A percentile compares a stretch with the other conserved stretches of the same genome.
These are phyloP conservation scores for Poeciliopsis infans DNA, from an alignment of 2,797 vertebrate genomes.

Conservation along the genomic window DNA sequence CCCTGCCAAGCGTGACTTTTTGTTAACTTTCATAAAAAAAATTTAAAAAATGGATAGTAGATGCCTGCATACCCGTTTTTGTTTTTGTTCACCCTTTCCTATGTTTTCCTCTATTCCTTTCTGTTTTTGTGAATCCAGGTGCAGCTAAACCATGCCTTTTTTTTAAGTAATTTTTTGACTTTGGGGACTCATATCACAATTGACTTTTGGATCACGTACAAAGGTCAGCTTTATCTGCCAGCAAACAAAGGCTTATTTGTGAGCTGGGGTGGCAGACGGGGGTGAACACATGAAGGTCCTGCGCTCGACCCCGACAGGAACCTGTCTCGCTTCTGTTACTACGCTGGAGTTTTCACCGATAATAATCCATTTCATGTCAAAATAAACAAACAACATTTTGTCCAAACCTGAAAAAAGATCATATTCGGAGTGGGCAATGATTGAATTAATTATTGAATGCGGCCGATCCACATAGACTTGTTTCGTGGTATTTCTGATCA, in stretches of 20 bases:
- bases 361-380: neutral
- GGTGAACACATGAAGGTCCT: neutral
- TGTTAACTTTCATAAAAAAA: conserved; percentile 37
- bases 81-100: conserved; percentile 12
- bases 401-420: neutral
- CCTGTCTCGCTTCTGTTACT: neutral
- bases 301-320: neutral
- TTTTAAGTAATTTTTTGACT: conserved; percentile 21
- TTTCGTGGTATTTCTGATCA: too few relatives aligned
- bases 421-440: neutral
- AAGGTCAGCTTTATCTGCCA: conserved; percentile 4
- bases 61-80: conserved; percentile 20
- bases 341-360: neutral
- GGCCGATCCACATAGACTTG: too few relatives aligned
- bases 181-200: neutral
- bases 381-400: neutral
- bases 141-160: neutral
- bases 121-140: neutral
- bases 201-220: neutral
- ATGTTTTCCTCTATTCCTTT: neutral
- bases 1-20: conserved; percentile 26
- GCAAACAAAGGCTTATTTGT: neutral
- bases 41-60: conserved; percentile 37
- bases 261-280: neutral
- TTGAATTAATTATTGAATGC: neutral